Base-by-base conservation (phyloP, 2,888 invertebrate species). In the Rotaria socialis region DNA sequence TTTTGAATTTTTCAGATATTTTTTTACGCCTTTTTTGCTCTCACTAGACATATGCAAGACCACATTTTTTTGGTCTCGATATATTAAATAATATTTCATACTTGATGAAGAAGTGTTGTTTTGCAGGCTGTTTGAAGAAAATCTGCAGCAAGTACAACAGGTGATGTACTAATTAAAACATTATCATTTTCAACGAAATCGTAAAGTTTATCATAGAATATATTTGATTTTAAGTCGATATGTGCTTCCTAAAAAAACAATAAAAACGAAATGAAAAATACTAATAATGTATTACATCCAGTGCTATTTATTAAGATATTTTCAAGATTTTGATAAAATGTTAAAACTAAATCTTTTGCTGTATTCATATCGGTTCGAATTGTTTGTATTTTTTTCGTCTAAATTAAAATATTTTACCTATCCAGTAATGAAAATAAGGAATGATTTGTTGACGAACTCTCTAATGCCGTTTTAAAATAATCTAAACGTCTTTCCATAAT, bases 401-500 rank as follows among this genome's bases (percentile, higher is more conserved):
- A 60, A 27, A 60, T 10, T 11, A 60, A 27, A n/a, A 11, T 27
- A 60, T 27, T n/a, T 14, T n/a, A 60, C 60, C 60, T 60, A 14
- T 60, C 60, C 11, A 60, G 27, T 60, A 60, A 60, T n/a, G 60
- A 60, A 60, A 60, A 60, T n/a, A 60, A 60, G 3, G 60, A 8
- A 27, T 60, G 60, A 60, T 27, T 60, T 60, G 27, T 60, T 60
- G 60, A n/a, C 11, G n/a, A 6, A 27, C 3, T 60, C 27, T 60
- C 60, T 60, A 60, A n/a, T n/a, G 60, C 27, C 27, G 60, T 60
- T 60, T 27, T 60, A 60, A 60, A 60, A 60, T 60, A 60, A 60
- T 60, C 60, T 27, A 60, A 60, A 60, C 60, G 11, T 60, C n/a
- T 60, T 14, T 60, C 60, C 27, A 60, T 60, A 10, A 60, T n/a